These are phyloP conservation scores for Lycorma delicatula DNA, from an alignment of 1,140 invertebrate genomes.

Conservation along the genomic window DNA sequence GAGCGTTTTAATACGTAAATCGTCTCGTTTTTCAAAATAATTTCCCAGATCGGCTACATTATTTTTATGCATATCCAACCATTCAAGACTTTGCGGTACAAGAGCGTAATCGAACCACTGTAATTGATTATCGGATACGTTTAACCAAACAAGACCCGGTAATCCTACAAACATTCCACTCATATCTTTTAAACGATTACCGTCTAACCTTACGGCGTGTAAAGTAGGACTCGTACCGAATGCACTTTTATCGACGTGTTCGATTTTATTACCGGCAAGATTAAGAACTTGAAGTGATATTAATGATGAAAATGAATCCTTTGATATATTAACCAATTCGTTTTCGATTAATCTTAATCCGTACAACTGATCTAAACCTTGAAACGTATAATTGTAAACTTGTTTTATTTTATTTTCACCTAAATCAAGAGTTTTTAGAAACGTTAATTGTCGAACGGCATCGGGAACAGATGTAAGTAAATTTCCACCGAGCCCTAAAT, in stretches of 20 bases:
- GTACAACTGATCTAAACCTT: slow-evolving; percentile 48
- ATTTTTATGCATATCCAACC: slow-evolving; percentile 61
- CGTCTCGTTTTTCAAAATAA: slow-evolving; percentile 47
- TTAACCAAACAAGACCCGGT: slow-evolving; percentile 57
- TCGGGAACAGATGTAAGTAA: slow-evolving; percentile 65
- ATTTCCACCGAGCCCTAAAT: slow-evolving; percentile 80
- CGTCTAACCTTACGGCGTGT: slow-evolving; percentile 55
- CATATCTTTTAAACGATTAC: slow-evolving; percentile 54
- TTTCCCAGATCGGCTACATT: slow-evolving; percentile 55
- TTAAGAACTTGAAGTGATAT: slow-evolving; percentile 56
- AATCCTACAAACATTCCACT: slow-evolving; percentile 56
- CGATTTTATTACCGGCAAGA: slow-evolving; percentile 57
- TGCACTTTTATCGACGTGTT: slow-evolving; percentile 50
- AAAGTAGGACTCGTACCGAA: slow-evolving; percentile 55
- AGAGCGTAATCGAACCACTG: slow-evolving; percentile 56
- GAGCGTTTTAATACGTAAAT: slow-evolving; percentile 59
- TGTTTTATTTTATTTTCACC: slow-evolving; percentile 72
- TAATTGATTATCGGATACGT: slow-evolving; percentile 59
- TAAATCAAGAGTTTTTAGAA: slow-evolving; percentile 72
- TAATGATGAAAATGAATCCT: slow-evolving; percentile 55
- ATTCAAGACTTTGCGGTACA: slow-evolving; percentile 56
- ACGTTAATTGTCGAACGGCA: slow-evolving; percentile 59
- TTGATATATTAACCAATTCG: slow-evolving; percentile 52
- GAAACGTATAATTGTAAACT: slow-evolving; percentile 49
- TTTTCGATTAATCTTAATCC: slow-evolving; percentile 57